These are phyloP conservation scores for Panorpa germanica DNA, from an alignment of 2,888 invertebrate genomes.

Conservation along the genomic window DNA sequence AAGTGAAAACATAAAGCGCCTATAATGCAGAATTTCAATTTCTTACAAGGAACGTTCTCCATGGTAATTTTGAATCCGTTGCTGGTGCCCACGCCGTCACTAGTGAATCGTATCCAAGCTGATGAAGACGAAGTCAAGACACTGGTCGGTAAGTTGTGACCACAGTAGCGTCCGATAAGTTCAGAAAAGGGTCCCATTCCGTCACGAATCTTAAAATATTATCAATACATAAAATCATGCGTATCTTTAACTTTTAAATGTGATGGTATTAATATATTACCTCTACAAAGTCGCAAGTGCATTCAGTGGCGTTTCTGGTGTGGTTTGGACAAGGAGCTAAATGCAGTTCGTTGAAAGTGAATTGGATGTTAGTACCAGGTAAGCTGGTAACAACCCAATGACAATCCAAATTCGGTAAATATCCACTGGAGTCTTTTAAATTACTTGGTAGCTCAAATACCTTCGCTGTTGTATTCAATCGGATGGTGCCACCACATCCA, in stretches of 20 bases:
- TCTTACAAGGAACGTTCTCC: too few relatives aligned
- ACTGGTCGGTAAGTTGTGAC: conserved; percentile 31
- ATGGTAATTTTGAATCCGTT: conserved; percentile 42
- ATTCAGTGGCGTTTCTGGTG: conserved; percentile 27
- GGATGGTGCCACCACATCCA: too few relatives aligned
- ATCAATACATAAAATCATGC: too few relatives aligned
- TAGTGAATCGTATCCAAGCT: conserved; percentile 43
- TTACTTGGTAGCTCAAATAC: too few relatives aligned
- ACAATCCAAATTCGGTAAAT: conserved; percentile 54
- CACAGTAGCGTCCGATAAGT: conserved; percentile 49
- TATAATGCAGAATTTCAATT: conserved; percentile 32
- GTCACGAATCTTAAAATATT: conserved; percentile 51
- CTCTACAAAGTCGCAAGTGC: conserved; percentile 57
- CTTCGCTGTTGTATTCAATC: too few relatives aligned
- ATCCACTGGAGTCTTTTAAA: conserved; percentile 28
- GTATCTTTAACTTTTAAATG: too few relatives aligned
- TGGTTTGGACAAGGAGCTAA: conserved; percentile 29
- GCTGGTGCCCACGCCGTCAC: conserved; percentile 37
- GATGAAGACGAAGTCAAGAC: conserved; percentile 38
- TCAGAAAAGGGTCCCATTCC: conserved; percentile 46
- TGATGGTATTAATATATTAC: too few relatives aligned
- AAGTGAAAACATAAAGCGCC: conserved; percentile 1
- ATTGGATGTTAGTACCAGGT: conserved; percentile 34
- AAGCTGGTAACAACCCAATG: conserved; percentile 47
- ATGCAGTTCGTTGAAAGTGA: conserved; percentile 35